phyloP scores from a whole-genome alignment of 1,140 invertebrate genomes.

The Triops longicaudatus region DNA sequence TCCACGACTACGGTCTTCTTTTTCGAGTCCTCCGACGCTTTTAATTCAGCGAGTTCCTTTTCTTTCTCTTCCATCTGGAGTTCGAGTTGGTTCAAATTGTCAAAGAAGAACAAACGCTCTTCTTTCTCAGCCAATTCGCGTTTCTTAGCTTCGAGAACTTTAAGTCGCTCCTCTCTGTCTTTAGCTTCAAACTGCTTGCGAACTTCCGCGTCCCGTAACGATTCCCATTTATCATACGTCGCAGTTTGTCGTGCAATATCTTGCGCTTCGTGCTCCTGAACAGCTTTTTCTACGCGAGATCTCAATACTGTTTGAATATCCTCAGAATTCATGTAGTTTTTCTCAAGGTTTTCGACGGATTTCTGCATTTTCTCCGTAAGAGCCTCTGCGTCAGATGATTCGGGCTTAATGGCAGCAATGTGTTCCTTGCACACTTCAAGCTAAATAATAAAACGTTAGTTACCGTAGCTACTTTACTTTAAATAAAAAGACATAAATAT shows the following conservation, averaged over 20 bases:
- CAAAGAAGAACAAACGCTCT: conserved; percentile 41
- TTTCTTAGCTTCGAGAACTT: conserved; percentile 35
- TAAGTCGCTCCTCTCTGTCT: conserved; percentile 32
- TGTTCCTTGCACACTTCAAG: conserved; percentile 35
- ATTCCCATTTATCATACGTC: conserved; percentile 35
- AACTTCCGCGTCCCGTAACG: conserved; percentile 33
- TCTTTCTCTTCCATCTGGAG: conserved; percentile 32
- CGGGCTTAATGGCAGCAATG: conserved; percentile 31
- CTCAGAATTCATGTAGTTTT: conserved; percentile 2
- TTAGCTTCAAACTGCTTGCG: conserved; percentile 34
- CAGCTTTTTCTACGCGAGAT: conserved; percentile 28
- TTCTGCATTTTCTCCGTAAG: conserved; percentile 27
- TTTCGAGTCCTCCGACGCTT: not conserved
- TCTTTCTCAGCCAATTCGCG: conserved; percentile 37
- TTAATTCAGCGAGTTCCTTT: conserved; percentile 23
- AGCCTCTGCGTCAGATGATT: conserved; percentile 14
- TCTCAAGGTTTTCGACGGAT: conserved; percentile 4
- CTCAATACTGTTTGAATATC: conserved; percentile 28
- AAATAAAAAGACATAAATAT: conserved; percentile 37
- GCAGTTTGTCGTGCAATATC: conserved; percentile 34
- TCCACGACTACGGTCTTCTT: conserved; percentile 7
- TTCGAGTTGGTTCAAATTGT: conserved; percentile 38
- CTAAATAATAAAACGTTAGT: conserved; percentile 37
- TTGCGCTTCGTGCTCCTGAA: conserved; percentile 31
- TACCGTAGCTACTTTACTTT: conserved; percentile 40